Conservation (phyloP, 2,888 invertebrate species). For the Acronicta leporina region DNA sequence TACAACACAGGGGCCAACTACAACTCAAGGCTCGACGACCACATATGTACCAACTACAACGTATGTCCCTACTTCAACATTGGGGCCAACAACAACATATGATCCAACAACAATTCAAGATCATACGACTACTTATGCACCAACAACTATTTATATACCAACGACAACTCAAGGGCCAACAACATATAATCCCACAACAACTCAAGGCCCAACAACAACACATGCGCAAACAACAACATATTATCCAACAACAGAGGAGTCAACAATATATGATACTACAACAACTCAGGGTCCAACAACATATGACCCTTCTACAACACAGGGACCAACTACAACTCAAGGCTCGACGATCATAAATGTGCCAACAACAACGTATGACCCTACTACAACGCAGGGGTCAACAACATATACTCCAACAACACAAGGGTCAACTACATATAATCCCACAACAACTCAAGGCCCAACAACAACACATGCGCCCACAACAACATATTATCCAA, state of each 20-base stretch:
- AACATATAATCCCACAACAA: no score
- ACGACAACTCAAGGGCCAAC: no score
- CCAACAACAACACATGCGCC: no score
- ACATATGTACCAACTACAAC: conserved; percentile 10
- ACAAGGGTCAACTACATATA: conserved; percentile 3
- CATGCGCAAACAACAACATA: no score
- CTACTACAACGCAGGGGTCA: conserved; percentile 12
- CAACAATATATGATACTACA: background rate
- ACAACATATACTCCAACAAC: conserved; percentile 5
- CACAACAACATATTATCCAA: background rate
- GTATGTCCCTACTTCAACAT: conserved; percentile 14
- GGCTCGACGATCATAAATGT: no score
- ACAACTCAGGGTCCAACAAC: conserved; percentile 9
- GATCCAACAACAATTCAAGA: conserved; percentile 2
- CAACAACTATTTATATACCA: no score
- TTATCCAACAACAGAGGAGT: background rate
- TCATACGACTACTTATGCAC: no score
- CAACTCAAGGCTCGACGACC: no score
- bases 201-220: no score
- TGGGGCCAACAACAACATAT: conserved; percentile 3
- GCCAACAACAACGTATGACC: conserved; percentile 11
- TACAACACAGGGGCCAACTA: conserved; percentile 6
- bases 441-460: no score
- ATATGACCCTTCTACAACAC: conserved; percentile 4
- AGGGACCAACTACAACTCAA: conserved; percentile 7